These are phyloP conservation scores for Deroptyus accipitrinus DNA, from an alignment of 2,113 vertebrate genomes.

Conservation along the genomic window DNA sequence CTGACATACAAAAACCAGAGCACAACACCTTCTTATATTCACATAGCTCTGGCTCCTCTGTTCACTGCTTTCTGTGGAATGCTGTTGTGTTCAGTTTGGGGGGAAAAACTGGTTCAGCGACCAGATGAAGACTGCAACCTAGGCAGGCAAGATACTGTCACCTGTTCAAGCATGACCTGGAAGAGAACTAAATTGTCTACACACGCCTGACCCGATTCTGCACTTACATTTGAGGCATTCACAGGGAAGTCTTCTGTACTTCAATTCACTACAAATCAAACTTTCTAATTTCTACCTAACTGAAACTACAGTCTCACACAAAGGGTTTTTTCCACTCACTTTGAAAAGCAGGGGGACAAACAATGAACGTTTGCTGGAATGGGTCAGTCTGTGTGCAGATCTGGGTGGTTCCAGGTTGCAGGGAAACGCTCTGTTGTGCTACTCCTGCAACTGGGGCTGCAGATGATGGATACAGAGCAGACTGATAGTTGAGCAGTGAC, in stretches of 20 bases:
- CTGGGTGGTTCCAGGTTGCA: slow-evolving; percentile 91
- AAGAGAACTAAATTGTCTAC: background rate
- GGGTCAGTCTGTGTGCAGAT: slow-evolving; percentile 93
- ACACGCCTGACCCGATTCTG: background rate
- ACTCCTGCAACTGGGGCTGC: slow-evolving; percentile 93
- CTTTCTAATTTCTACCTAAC: background rate
- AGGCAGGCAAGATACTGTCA: slow-evolving; percentile 5
- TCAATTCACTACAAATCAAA: background rate
- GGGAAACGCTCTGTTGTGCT: slow-evolving; percentile 88
- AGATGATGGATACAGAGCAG: slow-evolving; percentile 92
- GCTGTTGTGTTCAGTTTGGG: background rate
- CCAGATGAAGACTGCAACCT: background rate
- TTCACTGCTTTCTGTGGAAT: slow-evolving; percentile 5
- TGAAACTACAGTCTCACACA: background rate
- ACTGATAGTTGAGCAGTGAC: slow-evolving; percentile 92
- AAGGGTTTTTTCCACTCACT: slow-evolving; percentile 72
- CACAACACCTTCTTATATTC: background rate
- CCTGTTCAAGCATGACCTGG: slow-evolving; percentile 34
- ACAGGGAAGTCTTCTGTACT: background rate
- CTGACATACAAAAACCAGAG: background rate
- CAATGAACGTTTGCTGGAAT: slow-evolving; percentile 97
- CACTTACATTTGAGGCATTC: background rate
- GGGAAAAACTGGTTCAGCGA: slow-evolving; percentile 47
- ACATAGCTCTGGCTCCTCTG: background rate
- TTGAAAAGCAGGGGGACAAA: slow-evolving; percentile 95